These are phyloP conservation scores for Gallinago media DNA, from an alignment of 2,113 vertebrate species.

Conservation along the genomic window DNA sequence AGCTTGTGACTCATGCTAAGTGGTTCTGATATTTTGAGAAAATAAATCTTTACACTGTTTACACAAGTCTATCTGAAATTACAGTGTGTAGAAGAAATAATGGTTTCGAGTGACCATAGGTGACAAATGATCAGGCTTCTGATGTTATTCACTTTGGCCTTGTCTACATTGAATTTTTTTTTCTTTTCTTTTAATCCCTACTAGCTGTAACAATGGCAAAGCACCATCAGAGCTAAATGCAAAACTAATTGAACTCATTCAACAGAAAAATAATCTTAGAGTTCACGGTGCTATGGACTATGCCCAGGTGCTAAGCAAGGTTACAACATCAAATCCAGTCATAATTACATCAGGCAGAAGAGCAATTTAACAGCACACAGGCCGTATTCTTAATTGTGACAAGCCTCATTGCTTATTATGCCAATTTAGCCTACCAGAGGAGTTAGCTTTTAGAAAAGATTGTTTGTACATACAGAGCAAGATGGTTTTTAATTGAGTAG, in stretches of 20 bases:
- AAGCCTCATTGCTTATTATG: background rate
- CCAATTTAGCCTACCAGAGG: background rate
- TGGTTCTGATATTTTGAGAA: slow-evolving; percentile 74
- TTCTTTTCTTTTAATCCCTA: slow-evolving; percentile 3
- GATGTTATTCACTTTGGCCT: slow-evolving; percentile 60
- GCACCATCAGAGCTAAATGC: background rate
- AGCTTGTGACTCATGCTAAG: slow-evolving; percentile 71
- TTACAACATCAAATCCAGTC: background rate
- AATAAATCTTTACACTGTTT: slow-evolving; percentile 72
- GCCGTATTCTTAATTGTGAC: background rate
- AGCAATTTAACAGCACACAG: background rate
- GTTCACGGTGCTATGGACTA: accelerated
- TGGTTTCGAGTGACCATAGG: slow-evolving; percentile 59
- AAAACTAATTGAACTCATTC: background rate
- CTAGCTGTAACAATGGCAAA: slow-evolving; percentile 10
- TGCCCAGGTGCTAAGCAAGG: background rate
- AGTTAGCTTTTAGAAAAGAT: background rate
- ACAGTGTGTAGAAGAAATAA: slow-evolving; percentile 69
- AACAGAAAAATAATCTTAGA: background rate
- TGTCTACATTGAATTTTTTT: background rate
- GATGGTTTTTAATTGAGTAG: background rate
- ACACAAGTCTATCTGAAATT: slow-evolving; percentile 69
- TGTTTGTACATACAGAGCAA: background rate
- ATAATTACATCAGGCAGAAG: background rate
- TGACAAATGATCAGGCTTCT: slow-evolving; percentile 72